Conservation (phyloP, 1,140 invertebrate species). For the Protaetia brevitarsis region DNA sequence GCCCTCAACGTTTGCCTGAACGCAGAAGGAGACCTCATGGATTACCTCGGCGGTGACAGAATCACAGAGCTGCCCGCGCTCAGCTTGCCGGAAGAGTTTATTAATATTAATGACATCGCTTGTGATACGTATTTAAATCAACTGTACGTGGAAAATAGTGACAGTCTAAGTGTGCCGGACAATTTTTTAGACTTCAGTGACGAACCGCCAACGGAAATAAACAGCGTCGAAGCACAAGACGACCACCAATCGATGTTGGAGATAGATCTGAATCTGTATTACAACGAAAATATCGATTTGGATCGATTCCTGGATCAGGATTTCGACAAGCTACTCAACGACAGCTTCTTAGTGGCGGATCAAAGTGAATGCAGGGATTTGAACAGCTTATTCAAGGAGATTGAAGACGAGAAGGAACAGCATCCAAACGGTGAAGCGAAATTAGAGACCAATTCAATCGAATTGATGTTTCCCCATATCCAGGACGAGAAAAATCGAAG, state of each 20-base stretch:
- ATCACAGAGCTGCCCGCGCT: background rate
- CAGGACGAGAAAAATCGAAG: slow-evolving; percentile 44
- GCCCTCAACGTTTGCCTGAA: background rate
- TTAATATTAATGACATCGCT: background rate
- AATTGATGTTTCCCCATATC: slow-evolving; percentile 45
- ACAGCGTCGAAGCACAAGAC: background rate
- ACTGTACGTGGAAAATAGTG: slow-evolving; percentile 6
- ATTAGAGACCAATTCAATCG: slow-evolving; percentile 28
- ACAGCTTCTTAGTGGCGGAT: background rate
- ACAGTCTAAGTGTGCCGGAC: background rate
- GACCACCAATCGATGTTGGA: slow-evolving; percentile 35
- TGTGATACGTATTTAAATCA: slow-evolving; percentile 5
- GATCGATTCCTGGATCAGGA: slow-evolving; percentile 22
- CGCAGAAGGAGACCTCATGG: background rate
- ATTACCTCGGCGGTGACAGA: background rate
- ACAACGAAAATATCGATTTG: slow-evolving; percentile 24
- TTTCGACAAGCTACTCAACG: slow-evolving; percentile 17
- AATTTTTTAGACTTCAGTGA: background rate
- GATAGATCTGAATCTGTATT: slow-evolving; percentile 36
- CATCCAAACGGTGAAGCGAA: slow-evolving; percentile 22
- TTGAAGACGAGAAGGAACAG: slow-evolving; percentile 11
- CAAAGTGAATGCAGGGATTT: slow-evolving; percentile 15
- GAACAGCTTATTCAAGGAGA: slow-evolving; percentile 1
- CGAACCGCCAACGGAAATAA: background rate
- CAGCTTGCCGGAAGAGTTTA: background rate